Evolutionary conservation across 2,888 invertebrate genomes (phyloP).

Genomic region (Drosophila engyochracea): DNA sequence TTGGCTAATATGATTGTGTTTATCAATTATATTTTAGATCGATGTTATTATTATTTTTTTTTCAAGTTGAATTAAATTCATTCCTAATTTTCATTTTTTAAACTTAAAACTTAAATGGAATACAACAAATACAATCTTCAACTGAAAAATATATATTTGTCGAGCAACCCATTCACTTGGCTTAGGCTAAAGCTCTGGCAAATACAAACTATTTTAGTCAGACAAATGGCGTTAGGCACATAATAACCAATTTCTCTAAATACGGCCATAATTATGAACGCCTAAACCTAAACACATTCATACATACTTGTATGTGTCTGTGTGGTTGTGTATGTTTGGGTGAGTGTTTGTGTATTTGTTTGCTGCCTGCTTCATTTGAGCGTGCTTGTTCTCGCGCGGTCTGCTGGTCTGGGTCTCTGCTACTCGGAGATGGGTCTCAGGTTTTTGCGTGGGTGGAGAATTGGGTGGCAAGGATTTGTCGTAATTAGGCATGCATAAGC

Average conservation of each 20-base stretch:
- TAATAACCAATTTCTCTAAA: conserved; percentile 82
- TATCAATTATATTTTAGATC: neutral
- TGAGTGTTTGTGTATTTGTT: conserved; percentile 13
- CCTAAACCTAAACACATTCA: conserved; percentile 19
- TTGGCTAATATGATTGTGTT: neutral
- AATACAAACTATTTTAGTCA: conserved; percentile 75
- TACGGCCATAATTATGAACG: conserved; percentile 81
- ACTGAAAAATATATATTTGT: neutral
- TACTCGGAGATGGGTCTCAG: neutral
- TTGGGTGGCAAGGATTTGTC: conserved; percentile 74
- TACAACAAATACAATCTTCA: too few relatives aligned
- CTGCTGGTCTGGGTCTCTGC: conserved; percentile 9
- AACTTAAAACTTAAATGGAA: neutral
- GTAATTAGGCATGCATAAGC: conserved; percentile 81
- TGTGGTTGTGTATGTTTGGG: conserved; percentile 18
- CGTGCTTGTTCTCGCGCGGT: conserved; percentile 63
- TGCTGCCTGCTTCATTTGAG: conserved; percentile 66
- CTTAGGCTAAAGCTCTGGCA: conserved; percentile 12
- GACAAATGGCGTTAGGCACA: conserved; percentile 82
- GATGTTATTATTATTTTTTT: neutral
- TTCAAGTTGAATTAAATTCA: neutral
- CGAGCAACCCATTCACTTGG: conserved; percentile 20
- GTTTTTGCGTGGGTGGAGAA: neutral
- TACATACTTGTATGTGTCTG: conserved; percentile 10
- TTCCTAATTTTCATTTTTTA: neutral